Evolutionary conservation across 92 coral and sea anemone genomes (phyloP), one percentile per base, ranked within the genome.

Genomic region (Paragorgia papillata): DNA sequence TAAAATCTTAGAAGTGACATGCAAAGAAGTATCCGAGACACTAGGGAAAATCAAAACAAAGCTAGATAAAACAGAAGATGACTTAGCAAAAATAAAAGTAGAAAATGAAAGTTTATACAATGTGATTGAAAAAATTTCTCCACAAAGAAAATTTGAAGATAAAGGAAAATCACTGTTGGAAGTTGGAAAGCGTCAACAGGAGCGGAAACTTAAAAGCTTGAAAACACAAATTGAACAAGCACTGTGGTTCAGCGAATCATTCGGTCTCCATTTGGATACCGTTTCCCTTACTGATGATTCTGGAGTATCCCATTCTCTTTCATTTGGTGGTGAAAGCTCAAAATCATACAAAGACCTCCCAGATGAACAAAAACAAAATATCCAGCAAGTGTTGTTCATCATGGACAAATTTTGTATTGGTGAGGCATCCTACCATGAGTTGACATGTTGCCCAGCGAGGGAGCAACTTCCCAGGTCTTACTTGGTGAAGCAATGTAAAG

Each of bases 401-500:
- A 62, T 62, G 69, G 69, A 62, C 69, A 62, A 22, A 28, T 56
- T 56, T 17, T 56, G 62, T 17, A 56, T 56, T 1, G 62, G 62
- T 7, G 62, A 56, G 22, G 69, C 69, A 28, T 6, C 69, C 1
- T 62, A 62, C 22, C 44, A 62, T 9, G 41, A 62, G 69, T 21
- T 62, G 25, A 62, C 69, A 2, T 62, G 69, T 33, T 62, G 69
- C 44, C 43, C 18, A 28, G 69, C 43, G 1, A 44, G 69, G 19
- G 69, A n/a, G 44, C 10, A 33, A 9, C 69, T 62, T 4, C 69
- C 69, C 28, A 62, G 24, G 30, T 62, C 69, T 1, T 62, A 62
- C 69, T 30, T 62, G n/a, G n/a, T 62, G 4, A 62, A 62, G 24
- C 44, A 62, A 30, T 62, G 69, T 21, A 62, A 62, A 33, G 69